A percentile compares a stretch with the other conserved stretches of the same genome.
Evolutionary conservation across 2,113 vertebrate genomes (phyloP).

Genomic region (Python bivittatus): DNA sequence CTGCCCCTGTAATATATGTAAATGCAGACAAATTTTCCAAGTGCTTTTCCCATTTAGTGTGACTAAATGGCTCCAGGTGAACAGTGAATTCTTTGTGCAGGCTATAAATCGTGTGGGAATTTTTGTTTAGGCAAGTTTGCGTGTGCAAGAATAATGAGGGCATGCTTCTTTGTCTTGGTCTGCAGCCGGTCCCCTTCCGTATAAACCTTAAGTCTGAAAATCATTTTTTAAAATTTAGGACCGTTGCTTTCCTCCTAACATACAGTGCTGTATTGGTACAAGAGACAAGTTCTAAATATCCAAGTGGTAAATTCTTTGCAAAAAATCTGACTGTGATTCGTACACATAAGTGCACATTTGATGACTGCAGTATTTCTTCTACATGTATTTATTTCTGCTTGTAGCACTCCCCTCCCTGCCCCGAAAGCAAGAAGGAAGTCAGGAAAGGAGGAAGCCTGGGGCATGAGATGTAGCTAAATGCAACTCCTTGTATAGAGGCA

Average conservation of each 20-base stretch:
- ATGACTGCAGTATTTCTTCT: background rate
- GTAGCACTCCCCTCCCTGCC: background rate
- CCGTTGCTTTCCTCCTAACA: background rate
- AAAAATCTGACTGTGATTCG: background rate
- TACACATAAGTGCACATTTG: background rate
- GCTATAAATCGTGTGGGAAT: conserved; percentile 8
- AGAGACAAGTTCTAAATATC: background rate
- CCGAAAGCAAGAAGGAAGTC: background rate
- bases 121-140: conserved; percentile 6
- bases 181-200: background rate
- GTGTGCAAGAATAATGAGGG: background rate
- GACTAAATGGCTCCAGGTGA: conserved; percentile 8
- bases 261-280: background rate
- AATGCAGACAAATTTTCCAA: conserved; percentile 27
- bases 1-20: background rate
- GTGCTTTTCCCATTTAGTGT: background rate
- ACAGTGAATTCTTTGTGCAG: background rate
- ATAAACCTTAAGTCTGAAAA: background rate
- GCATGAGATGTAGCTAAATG: background rate
- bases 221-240: background rate
- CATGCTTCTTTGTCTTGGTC: background rate
- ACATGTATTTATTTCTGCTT: background rate
- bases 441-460: background rate
- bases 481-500: background rate
- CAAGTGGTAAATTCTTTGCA: background rate